A percentile compares a stretch with the other conserved stretches of the same genome.
Evolutionary conservation across 2,888 invertebrate species (phyloP).

Genomic region (Myopa testacea): DNA sequence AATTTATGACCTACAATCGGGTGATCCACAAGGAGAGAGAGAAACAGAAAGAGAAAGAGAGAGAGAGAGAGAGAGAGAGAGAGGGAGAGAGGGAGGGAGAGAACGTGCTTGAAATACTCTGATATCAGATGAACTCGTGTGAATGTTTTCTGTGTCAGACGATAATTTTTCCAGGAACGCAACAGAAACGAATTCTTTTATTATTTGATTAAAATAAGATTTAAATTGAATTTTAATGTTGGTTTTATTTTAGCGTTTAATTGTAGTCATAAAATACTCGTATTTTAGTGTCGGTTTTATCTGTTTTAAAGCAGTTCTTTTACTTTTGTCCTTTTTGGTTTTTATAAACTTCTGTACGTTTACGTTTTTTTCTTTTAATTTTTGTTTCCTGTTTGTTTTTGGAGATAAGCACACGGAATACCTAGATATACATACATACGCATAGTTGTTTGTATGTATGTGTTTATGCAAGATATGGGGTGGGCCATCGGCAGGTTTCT

Average conservation of each 20-base stretch:
- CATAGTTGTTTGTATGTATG: background rate
- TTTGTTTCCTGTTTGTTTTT: constrained; percentile 46
- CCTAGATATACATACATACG: constrained; percentile 5
- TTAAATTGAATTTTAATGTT: no score
- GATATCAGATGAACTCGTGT: no score
- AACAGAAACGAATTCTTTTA: no score
- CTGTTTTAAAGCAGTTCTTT: background rate
- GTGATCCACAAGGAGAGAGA: background rate
- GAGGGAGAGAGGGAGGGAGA: no score
- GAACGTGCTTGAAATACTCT: no score
- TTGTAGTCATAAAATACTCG: background rate
- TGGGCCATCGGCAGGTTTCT: no score
- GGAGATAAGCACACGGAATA: constrained; percentile 41
- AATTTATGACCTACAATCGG: no score
- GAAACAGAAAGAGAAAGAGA: background rate
- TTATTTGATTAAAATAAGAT: no score
- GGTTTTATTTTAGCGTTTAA: no score
- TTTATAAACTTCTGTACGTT: constrained; percentile 25
- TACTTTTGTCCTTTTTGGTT: background rate
- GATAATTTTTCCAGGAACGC: no score
- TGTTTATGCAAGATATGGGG: no score
- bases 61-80: background rate
- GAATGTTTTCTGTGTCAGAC: no score
- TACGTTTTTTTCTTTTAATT: constrained; percentile 25
- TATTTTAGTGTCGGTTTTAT: background rate